These are phyloP conservation scores for Horisme vitalbata DNA, from an alignment of 2,888 invertebrate species.

Conservation along the genomic window DNA sequence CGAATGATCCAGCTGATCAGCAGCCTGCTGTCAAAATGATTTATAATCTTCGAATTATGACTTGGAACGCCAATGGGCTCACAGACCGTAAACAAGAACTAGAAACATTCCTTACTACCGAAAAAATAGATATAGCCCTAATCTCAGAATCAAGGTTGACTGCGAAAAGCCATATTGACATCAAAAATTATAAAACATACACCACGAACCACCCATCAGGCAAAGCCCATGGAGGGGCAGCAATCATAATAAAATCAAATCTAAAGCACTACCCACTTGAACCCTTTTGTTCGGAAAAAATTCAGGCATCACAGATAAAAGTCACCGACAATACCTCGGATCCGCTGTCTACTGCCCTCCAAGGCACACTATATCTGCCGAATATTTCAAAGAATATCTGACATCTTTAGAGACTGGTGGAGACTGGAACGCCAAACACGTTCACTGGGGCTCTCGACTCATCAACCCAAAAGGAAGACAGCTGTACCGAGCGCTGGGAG, in stretches of 20 bases:
- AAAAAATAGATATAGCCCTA: constrained; percentile 29
- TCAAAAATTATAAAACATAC: neutral
- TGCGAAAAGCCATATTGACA: constrained; percentile 2
- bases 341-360: too few species aligned
- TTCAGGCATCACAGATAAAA: too few species aligned
- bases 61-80: constrained; percentile 36
- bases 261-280: neutral
- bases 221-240: constrained; percentile 29
- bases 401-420: constrained; percentile 12
- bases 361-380: neutral
- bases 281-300: neutral
- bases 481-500: neutral
- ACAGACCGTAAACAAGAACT: constrained; percentile 28
- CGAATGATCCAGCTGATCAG: constrained; percentile 25
- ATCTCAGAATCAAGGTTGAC: constrained; percentile 31
- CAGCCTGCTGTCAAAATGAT: constrained; percentile 11
- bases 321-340: too few species aligned
- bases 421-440: constrained; percentile 20
- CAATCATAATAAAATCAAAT: constrained; percentile 21
- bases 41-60: constrained; percentile 14
- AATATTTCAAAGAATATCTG: constrained; percentile 23
- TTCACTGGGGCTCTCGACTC: constrained; percentile 5
- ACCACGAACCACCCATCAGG: constrained; percentile 6
- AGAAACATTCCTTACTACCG: constrained; percentile 16
- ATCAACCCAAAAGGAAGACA: constrained; percentile 7